phyloP scores from a whole-genome alignment of 2,113 vertebrate species.

The Rhagologus leucostigma region DNA sequence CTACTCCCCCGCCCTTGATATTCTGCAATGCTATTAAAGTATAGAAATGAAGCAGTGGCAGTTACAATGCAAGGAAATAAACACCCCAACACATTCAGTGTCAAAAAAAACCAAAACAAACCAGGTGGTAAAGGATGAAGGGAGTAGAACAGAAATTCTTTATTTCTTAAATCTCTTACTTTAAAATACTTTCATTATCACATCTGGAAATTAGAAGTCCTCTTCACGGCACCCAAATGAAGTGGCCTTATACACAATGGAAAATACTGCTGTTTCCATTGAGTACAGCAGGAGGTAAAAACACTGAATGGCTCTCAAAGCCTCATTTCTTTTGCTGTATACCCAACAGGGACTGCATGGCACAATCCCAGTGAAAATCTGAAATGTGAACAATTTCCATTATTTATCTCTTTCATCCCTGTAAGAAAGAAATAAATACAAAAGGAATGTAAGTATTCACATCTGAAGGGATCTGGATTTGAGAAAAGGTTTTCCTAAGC shows the following conservation, averaged over 20 bases:
- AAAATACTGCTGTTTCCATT: background rate
- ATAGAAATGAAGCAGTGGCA: background rate
- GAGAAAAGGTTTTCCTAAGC: background rate
- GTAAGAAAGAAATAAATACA: background rate
- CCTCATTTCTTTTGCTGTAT: background rate
- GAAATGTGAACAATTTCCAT: background rate
- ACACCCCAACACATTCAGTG: background rate
- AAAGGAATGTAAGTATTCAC: background rate
- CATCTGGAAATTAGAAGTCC: background rate
- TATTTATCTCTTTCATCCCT: background rate
- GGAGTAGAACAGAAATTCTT: background rate
- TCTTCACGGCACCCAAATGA: background rate
- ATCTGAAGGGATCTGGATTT: background rate
- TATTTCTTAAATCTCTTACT: background rate
- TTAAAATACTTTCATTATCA: background rate
- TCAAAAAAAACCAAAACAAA: background rate
- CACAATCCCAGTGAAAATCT: background rate
- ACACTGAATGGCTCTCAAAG: background rate
- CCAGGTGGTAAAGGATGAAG: background rate
- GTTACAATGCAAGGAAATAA: background rate
- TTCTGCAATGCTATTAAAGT: background rate
- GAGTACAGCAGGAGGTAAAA: background rate
- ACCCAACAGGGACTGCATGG: background rate
- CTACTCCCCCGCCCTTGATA: rapidly evolving
- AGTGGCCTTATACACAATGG: background rate